Conservation (phyloP, 2,113 vertebrate species). For the Accipiter cooperii region DNA sequence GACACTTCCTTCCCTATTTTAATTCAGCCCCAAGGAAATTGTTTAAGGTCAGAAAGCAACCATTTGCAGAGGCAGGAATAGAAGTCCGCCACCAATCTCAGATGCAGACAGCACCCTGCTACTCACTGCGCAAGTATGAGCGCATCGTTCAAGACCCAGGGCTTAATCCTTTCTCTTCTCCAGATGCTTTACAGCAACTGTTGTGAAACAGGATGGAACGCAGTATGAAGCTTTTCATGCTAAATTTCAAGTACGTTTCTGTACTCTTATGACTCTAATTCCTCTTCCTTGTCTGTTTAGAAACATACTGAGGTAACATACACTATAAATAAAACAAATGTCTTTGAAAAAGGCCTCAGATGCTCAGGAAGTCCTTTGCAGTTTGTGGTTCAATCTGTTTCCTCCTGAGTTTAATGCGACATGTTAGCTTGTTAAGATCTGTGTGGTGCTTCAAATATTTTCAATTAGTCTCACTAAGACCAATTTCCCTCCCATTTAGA, state of each 20-base stretch:
- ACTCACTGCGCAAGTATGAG: neutral
- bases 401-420: neutral
- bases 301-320: neutral
- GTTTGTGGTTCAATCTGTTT: neutral
- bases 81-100: neutral
- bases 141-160: accelerated
- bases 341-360: neutral
- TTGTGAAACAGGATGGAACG: neutral
- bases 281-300: neutral
- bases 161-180: neutral
- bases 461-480: neutral
- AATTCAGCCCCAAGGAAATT: neutral
- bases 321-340: neutral
- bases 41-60: neutral
- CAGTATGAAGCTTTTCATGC: neutral
- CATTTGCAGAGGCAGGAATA: neutral
- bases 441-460: neutral
- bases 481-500: neutral
- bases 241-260: neutral
- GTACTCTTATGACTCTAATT: neutral
- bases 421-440: neutral
- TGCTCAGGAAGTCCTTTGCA: neutral
- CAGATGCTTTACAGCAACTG: neutral
- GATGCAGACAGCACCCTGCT: neutral
- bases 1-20: neutral